phyloP scores from a whole-genome alignment of 2,113 vertebrate species.

The Rhea americana region DNA sequence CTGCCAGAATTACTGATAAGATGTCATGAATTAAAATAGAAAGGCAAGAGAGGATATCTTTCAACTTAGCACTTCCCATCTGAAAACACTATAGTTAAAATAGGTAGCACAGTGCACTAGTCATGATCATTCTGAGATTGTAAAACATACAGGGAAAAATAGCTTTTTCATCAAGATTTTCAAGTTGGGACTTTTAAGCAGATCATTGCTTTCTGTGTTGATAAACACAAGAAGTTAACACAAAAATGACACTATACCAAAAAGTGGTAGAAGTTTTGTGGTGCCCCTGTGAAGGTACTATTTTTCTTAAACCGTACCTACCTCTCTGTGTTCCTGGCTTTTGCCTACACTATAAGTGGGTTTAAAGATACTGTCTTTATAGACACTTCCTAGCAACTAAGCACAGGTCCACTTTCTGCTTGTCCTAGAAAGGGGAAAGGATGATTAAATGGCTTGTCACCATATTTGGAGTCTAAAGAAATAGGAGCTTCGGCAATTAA shows the following conservation, averaged over 20 bases:
- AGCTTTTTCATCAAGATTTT: neutral
- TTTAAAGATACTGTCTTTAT: neutral
- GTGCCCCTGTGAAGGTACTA: neutral
- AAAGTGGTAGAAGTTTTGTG: neutral
- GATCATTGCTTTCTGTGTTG: neutral
- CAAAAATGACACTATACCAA: neutral
- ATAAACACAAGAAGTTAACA: neutral
- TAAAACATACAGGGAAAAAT: neutral
- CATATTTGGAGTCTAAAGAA: neutral
- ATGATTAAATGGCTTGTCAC: neutral
- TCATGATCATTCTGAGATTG: neutral
- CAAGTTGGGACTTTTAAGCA: neutral
- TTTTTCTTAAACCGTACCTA: neutral
- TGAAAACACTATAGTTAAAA: neutral
- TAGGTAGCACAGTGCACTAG: neutral
- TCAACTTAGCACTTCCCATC: neutral
- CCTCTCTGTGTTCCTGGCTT: neutral
- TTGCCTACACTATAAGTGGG: neutral
- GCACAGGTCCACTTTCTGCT: neutral
- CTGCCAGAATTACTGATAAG: neutral
- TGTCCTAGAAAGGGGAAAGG: neutral
- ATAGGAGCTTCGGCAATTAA: neutral
- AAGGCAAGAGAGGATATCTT: neutral
- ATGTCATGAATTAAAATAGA: constrained; percentile 4
- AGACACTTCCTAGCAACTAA: neutral